Base-by-base conservation (phyloP, 2,797 vertebrate species). In the Thamnophis elegans region DNA sequence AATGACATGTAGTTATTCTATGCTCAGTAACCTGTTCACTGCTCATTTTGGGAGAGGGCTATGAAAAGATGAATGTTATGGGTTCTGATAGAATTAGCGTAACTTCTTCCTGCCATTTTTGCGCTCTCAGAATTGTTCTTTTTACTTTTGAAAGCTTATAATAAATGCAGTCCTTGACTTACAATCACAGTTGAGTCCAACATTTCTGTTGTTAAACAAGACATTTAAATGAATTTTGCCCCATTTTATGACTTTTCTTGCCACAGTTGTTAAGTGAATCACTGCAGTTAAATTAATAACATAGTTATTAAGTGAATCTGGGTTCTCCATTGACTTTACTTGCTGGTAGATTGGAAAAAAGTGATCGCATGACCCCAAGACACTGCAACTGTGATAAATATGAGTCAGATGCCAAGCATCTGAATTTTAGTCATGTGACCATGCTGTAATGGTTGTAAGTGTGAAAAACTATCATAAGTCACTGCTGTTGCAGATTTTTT, bases 1-100 rank as follows among this genome's bases (percentile, higher is more conserved):
- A 0, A 12, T 16, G 1, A 0, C 58, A 22, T 0, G 10, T 58
- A 25, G 26, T 25, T 55, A 51, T 42, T 6, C 32, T 47, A 5
- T 53, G 32, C 42, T 65, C 16, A 78, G 56, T n/a, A 56, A 28
- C n/a, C n/a, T 68, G 14, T 32, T 18, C 47, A 91, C 32, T 85
- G 25, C 1, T 22, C 4, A 54, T 36, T 78, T 28, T 56, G 86
- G 16, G 32, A 54, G 18, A 28, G 58, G 60, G 26, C 20, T 32
- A 53, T 16, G 7, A 16, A 36, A 78, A 90, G 1, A 22, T 28
- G 25, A 88, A 51, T 47, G 1, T 0, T 26, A 26, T 32, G 2
- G 58, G 42, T 14, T 2, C 9, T 56, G 42, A 68, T 3, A 12
- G 28, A n/a, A 56, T 14, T 90, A 36, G 36, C 28, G 53, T 59